Evolutionary conservation across 2,797 vertebrate species (phyloP), one percentile per base, ranked within the genome.

Genomic region (Crenuchus spilurus): DNA sequence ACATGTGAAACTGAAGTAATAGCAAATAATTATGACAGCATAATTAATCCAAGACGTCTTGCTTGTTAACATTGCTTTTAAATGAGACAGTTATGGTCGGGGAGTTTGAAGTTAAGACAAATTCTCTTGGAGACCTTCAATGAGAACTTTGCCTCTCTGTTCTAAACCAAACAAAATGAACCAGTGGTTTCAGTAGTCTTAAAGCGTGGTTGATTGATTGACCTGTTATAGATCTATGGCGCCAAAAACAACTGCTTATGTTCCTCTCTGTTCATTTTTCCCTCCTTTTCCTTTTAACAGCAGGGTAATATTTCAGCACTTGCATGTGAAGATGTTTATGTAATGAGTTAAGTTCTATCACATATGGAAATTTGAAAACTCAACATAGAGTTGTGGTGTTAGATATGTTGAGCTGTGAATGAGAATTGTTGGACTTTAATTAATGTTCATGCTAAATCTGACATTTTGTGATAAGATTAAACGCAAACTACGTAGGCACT

Each of bases 1-100:
- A 42, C 26, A 31, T 30, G 22, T 28, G 35, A 30, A 51, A 39
- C n/a, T 52, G 18, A 2, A 6, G 2, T 11, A 51, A 62, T 2
- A 62, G 24, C 0, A 41, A 51, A 62, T n/a, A n/a, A n/a, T n/a
- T n/a, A n/a, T 41, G n/a, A 13, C 26, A 73, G 22, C 9, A 35
- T 13, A 63, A 61, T 13, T 31, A 74, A 58, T 55, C n/a, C n/a
- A 35, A 24, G 13, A 26, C 28, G 20, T 66, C 42, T n/a, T 57
- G 30, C 28, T 74, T 72, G 52, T 66, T 18, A 65, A 49, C 24
- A 68, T 75, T 31, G 44, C 14, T 52, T 68, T 68, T 30, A 60
- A 61, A 68, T 61, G 6, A 31, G 31, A 26, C 9, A n/a, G 54
- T 60, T 48, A 31, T 64, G 62, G 41, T 51, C n/a, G 46, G 24